Percentiles rank a stretch among this genome's conserved stretches.
phyloP scores from a whole-genome alignment of 2,888 invertebrate species.

The Athrips mouffetella region DNA sequence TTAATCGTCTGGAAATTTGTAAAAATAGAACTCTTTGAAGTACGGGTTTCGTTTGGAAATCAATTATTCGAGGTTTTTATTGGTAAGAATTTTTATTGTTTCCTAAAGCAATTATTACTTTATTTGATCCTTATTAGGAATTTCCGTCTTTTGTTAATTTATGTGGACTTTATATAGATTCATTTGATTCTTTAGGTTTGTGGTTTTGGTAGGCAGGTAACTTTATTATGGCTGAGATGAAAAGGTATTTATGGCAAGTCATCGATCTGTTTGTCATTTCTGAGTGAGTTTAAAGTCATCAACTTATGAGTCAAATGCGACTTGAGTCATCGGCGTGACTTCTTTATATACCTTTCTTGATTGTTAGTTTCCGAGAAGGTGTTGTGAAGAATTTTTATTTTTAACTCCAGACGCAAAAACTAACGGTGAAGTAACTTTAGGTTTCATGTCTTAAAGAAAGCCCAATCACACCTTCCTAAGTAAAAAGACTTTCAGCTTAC shows the following conservation, averaged over 20 bases:
- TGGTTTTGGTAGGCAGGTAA: background rate
- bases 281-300: too few relatives aligned
- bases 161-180: background rate
- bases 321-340: too few relatives aligned
- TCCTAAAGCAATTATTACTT: slow-evolving; percentile 42
- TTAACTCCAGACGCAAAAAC: too few relatives aligned
- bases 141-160: slow-evolving; percentile 37
- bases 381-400: too few relatives aligned
- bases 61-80: slow-evolving; percentile 15
- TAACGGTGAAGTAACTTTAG: too few relatives aligned
- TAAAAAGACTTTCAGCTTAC: too few relatives aligned
- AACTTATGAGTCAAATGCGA: too few relatives aligned
- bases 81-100: slow-evolving; percentile 54
- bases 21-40: slow-evolving; percentile 12
- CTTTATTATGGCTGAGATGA: background rate
- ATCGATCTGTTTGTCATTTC: background rate
- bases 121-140: slow-evolving; percentile 27
- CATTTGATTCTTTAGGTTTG: background rate
- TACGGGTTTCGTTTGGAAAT: slow-evolving; percentile 16
- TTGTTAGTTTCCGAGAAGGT: too few relatives aligned
- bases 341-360: too few relatives aligned
- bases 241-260: background rate
- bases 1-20: slow-evolving; percentile 33
- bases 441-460: too few relatives aligned
- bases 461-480: too few relatives aligned